Percentiles rank a stretch among this genome's conserved stretches.
Evolutionary conservation across 2,888 invertebrate species (phyloP).

Genomic region (Sinohyriopsis cumingii): DNA sequence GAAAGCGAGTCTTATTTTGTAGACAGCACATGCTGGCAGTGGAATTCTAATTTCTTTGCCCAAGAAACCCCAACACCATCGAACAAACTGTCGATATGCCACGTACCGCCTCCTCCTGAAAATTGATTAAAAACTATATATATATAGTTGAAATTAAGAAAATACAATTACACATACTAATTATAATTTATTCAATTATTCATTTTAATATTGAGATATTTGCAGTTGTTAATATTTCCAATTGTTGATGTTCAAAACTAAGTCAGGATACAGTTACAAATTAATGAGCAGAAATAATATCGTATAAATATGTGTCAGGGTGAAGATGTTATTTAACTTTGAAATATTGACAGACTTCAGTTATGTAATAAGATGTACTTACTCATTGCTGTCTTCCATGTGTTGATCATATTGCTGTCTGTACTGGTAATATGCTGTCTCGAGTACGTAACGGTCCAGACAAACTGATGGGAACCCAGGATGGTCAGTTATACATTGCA

Average conservation of each 20-base stretch:
- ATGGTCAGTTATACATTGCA: conserved; percentile 9
- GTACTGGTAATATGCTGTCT: conserved; percentile 15
- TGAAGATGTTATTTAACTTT: too few relatives aligned
- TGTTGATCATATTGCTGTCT: conserved; percentile 14
- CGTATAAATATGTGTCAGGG: too few relatives aligned
- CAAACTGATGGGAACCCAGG: conserved; percentile 17
- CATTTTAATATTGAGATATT: too few relatives aligned
- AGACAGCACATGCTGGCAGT: conserved; percentile 5
- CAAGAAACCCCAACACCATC: conserved; percentile 8
- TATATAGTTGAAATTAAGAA: too few relatives aligned
- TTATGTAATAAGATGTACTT: background rate
- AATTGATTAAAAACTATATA: background rate
- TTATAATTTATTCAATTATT: too few relatives aligned
- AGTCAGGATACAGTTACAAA: too few relatives aligned
- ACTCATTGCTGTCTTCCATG: background rate
- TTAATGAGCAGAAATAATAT: too few relatives aligned
- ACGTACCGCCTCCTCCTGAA: background rate
- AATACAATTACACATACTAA: too few relatives aligned
- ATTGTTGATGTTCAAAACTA: too few relatives aligned
- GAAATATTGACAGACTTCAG: too few relatives aligned
- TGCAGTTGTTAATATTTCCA: too few relatives aligned
- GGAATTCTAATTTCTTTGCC: conserved; percentile 5
- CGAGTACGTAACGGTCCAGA: conserved; percentile 14
- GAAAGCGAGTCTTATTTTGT: background rate
- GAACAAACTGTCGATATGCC: conserved; percentile 4